Conservation (phyloP, 1,140 invertebrate species). For the Tetragonula clypearis region DNA sequence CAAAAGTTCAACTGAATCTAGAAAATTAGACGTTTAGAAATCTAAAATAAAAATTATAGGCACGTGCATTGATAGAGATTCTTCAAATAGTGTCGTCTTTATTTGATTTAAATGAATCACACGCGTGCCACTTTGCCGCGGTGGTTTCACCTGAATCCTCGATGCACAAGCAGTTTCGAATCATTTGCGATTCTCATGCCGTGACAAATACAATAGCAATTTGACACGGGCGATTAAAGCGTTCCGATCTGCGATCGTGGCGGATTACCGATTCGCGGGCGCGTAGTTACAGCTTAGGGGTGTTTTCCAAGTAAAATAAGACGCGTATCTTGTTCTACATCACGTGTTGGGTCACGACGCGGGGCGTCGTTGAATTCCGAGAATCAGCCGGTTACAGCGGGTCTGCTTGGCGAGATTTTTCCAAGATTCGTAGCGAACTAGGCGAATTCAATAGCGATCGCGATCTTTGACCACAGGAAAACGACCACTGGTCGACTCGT, state of each 20-base stretch:
- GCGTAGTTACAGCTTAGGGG: background rate
- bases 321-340: slow-evolving; percentile 45
- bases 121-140: too few relatives aligned
- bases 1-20: too few relatives aligned
- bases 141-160: background rate
- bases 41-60: too few relatives aligned
- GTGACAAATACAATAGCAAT: background rate
- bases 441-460: slow-evolving; percentile 51
- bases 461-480: slow-evolving; percentile 8
- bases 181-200: background rate
- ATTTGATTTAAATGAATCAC: too few relatives aligned
- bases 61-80: too few relatives aligned
- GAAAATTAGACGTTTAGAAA: too few relatives aligned
- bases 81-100: too few relatives aligned
- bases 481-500: background rate
- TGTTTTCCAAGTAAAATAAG: slow-evolving; percentile 47
- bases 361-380: background rate
- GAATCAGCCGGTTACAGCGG: background rate
- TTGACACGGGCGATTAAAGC: background rate
- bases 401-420: slow-evolving; percentile 19
- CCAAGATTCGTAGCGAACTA: slow-evolving; percentile 36
- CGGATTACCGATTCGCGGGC: background rate
- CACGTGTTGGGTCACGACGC: slow-evolving; percentile 11
- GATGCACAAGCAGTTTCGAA: background rate
- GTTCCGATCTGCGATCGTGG: background rate